Evolutionary conservation across 2,113 vertebrate genomes (phyloP), one percentile per base, ranked within the genome.

Genomic region (Poeciliopsis retropinna): DNA sequence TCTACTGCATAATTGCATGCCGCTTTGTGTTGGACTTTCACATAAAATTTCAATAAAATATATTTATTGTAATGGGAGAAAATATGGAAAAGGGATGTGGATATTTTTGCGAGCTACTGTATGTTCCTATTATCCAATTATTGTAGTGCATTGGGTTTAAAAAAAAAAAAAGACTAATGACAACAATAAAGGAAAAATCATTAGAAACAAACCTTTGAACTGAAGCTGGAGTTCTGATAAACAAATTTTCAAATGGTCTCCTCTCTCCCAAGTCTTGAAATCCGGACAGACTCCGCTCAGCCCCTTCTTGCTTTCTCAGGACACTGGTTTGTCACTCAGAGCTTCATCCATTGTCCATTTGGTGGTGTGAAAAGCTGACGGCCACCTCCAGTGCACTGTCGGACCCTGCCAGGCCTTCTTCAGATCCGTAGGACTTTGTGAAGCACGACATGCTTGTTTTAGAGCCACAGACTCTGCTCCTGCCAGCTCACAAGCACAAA

Each of bases 401-500:
- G 80, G 76, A 67, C 72, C n/a, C 81, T 83, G 81, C 75, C 68
- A 71, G 87, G 85, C 79, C 83, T 90, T 91, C 82, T 82, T 85
- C 65, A 44, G 47, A 67, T 64, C 83, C 75, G 67, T 73, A 57
- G 83, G 86, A 69, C 83, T 88, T 75, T 91, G 88, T 88, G 85
- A 90, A 85, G 90, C 81, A 13, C 60, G 83, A 82, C 92, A 93
- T 75, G 81, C 81, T 91, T 78, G 79, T 86, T 88, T 91, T 73
- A 90, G 82, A 73, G 64, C 88, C 86, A 85, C 87, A 79, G 90
- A 92, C 87, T 92, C 76, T 34, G 70, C 73, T 83, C 73, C 83
- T 72, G 79, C 87, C 90, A 88, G 91, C 51, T 88, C 80, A 91
- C 85, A 90, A 89, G 84, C 70, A 95, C 94, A 95, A 95, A 95